Evolutionary conservation across 2,797 vertebrate genomes (phyloP), one percentile per base, ranked within the genome.

Genomic region (Benthosema pterotum): DNA sequence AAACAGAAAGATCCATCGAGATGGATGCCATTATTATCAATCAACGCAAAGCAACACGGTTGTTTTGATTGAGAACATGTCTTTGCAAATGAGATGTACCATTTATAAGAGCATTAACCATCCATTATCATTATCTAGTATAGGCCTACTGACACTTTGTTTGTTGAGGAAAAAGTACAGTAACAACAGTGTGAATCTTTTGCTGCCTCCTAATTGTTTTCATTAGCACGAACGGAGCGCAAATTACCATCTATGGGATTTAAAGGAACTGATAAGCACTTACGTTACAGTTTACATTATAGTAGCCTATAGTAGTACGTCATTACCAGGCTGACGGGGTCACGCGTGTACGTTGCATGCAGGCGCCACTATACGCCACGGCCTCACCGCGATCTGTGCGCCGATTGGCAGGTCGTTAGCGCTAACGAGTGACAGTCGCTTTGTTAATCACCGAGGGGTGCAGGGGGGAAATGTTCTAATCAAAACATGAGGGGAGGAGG

Each of bases 361-460:
- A n/a, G n/a, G 49, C 22, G 28, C 28, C 5, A 5, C 25, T 25
- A 25, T 3, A 51, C 17, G 16, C 3, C n/a, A n/a, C 52, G 63
- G 43, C 16, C 59, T 18, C 5, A 11, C 47, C 19, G 11, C 60
- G 42, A 68, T 14, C 19, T 18, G 46, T 42, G 47, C 12, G 19
- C 18, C 57, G 51, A 61, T 32, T 22, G 15, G 52, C n/a, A 47
- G 67, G 77, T 78, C 79, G 73, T 22, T 19, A 42, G 11, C 18
- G n/a, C 7, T 50, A 62, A 52, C 5, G 17, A 65, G 76, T 60
- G 52, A 72, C 57, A 59, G 54, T 55, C 28, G 14, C 47, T 2
- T 49, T 42, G 42, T 74, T 79, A 83, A 84, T 87, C 70, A 81
- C 75, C 2, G 28, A 69, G 68, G 65, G 56, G n/a, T n/a, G n/a